phyloP scores from a whole-genome alignment of 2,797 vertebrate genomes.

The Euphonia xanthogaster region DNA sequence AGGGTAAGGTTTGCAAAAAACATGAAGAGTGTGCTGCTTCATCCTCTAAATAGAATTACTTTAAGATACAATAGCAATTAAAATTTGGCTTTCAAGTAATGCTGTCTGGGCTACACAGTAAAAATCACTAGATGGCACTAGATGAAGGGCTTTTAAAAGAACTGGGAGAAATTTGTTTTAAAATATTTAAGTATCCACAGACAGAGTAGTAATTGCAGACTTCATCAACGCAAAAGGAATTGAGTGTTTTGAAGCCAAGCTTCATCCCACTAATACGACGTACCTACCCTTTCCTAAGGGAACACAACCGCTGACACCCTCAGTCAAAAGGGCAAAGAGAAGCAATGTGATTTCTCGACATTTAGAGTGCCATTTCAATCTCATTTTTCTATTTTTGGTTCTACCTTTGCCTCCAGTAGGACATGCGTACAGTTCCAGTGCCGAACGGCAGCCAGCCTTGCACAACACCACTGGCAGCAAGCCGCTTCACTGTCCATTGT shows the following conservation, averaged over 20 bases:
- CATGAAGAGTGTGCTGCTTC: background rate
- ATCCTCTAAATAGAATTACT: background rate
- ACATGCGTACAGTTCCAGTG: too few species aligned
- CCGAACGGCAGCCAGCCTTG: background rate
- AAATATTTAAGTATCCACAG: background rate
- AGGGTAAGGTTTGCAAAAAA: background rate
- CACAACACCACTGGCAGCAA: background rate
- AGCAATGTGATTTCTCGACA: background rate
- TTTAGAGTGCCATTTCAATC: background rate
- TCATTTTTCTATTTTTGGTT: background rate
- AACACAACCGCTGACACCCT: accelerated
- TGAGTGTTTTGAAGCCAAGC: background rate
- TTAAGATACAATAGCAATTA: background rate
- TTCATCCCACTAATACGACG: accelerated
- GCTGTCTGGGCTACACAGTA: background rate
- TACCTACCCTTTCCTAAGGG: background rate
- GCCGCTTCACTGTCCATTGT: too few species aligned
- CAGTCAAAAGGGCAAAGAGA: background rate
- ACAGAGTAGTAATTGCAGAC: background rate
- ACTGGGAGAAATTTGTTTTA: background rate
- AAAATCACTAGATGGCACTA: background rate
- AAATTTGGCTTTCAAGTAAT: background rate
- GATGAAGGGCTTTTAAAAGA: background rate
- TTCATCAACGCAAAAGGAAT: background rate
- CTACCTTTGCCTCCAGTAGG: background rate